Evolutionary conservation across 2,888 invertebrate species (phyloP).

Genomic region (Deroplatys truncata): DNA sequence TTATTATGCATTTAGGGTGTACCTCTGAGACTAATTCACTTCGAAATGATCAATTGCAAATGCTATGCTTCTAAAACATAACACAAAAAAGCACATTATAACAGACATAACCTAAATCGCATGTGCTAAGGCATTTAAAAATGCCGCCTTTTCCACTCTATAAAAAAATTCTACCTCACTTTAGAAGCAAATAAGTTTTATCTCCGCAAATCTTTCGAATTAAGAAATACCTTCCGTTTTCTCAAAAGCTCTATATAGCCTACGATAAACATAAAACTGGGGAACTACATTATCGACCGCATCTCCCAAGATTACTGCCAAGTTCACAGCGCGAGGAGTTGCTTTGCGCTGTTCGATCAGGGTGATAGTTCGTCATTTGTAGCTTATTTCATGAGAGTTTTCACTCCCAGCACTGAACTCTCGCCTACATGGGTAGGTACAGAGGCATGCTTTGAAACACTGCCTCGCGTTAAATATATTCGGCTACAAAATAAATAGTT

Average conservation of each 20-base stretch:
- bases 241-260: neutral
- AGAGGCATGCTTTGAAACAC: neutral
- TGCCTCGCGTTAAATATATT: neutral
- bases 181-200: neutral
- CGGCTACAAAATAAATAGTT: neutral
- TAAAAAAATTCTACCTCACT: neutral
- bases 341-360: neutral
- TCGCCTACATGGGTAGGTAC: conserved; percentile 9
- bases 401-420: neutral
- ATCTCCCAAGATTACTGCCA: neutral
- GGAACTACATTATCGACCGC: conserved; percentile 18
- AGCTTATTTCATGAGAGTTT: neutral
- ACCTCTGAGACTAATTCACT: too few relatives aligned
- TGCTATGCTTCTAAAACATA: too few relatives aligned
- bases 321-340: conserved; percentile 3
- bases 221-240: neutral
- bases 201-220: neutral
- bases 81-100: too few relatives aligned
- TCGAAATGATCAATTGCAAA: too few relatives aligned
- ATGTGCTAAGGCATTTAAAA: neutral
- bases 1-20: too few relatives aligned
- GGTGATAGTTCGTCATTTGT: neutral
- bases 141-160: neutral
- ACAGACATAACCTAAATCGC: neutral
- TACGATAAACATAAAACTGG: neutral